Evolutionary conservation across 2,888 invertebrate species (phyloP).

Genomic region (Proisotoma minuta): DNA sequence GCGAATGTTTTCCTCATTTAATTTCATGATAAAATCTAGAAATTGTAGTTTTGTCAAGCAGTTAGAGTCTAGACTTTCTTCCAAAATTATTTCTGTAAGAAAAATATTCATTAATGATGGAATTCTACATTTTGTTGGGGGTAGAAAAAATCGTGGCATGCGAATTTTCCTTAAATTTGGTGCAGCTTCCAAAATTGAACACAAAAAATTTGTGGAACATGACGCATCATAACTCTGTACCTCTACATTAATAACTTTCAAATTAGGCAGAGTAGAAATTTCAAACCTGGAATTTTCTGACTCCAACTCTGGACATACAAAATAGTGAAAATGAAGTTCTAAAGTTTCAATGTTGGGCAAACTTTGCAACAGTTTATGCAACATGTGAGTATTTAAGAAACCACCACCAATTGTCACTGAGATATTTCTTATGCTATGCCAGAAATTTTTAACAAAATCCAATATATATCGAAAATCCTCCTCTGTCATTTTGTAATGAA

Average conservation of each 20-base stretch:
- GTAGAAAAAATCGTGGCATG: conserved; percentile 4
- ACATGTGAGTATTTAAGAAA: background rate
- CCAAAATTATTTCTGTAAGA: conserved; percentile 1
- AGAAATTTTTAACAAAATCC: background rate
- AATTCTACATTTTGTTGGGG: conserved; percentile 11
- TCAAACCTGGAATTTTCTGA: background rate
- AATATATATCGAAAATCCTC: background rate
- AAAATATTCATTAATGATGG: conserved; percentile 5
- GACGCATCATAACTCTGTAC: conserved; percentile 4
- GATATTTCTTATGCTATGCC: background rate
- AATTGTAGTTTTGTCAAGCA: background rate
- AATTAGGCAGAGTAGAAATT: background rate
- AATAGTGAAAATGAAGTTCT: conserved; percentile 4
- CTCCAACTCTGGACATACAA: background rate
- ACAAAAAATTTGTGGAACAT: background rate
- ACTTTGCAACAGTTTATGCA: background rate
- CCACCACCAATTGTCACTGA: background rate
- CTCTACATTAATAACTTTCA: background rate
- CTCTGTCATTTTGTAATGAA: background rate
- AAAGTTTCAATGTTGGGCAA: background rate
- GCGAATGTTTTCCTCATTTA: conserved; percentile 3
- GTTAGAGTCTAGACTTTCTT: background rate
- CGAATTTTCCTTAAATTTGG: conserved; percentile 1
- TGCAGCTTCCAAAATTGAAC: background rate
- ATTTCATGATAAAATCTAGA: conserved; percentile 2